A percentile compares a stretch with the other conserved stretches of the same genome.
phyloP scores from a whole-genome alignment of 2,797 vertebrate species.

The Ceryle rudis region DNA sequence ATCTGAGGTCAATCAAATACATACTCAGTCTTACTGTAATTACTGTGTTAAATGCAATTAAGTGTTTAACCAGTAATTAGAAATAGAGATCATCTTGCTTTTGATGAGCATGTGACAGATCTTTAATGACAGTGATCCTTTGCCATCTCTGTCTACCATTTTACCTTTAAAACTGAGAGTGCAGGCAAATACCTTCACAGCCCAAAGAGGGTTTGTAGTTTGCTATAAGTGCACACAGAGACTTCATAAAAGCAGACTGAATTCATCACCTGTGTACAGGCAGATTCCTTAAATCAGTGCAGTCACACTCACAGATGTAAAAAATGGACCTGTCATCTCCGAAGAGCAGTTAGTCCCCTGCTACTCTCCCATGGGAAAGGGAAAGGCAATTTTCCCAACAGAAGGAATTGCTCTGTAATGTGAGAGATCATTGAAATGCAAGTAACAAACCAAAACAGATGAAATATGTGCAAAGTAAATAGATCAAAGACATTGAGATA shows the following conservation, averaged over 20 bases:
- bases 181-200: background rate
- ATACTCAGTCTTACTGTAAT: background rate
- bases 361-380: constrained; percentile 62
- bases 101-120: background rate
- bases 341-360: background rate
- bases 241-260: background rate
- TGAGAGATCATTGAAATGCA: constrained; percentile 65
- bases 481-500: constrained; percentile 69
- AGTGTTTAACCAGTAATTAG: background rate
- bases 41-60: background rate
- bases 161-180: background rate
- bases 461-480: constrained; percentile 63
- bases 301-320: constrained; percentile 52
- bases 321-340: constrained; percentile 48
- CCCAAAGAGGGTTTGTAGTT: background rate
- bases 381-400: constrained; percentile 59
- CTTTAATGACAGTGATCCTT: background rate
- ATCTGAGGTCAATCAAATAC: background rate
- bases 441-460: constrained; percentile 70
- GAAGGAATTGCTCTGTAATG: constrained; percentile 21
- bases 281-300: constrained; percentile 49
- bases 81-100: background rate
- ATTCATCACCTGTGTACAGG: constrained; percentile 19
- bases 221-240: background rate
- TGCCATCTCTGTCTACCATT: background rate